Evolutionary conservation across 53 echinoderm and acorn worm genomes (phyloP).

Genomic region (Arbacia lixula): DNA sequence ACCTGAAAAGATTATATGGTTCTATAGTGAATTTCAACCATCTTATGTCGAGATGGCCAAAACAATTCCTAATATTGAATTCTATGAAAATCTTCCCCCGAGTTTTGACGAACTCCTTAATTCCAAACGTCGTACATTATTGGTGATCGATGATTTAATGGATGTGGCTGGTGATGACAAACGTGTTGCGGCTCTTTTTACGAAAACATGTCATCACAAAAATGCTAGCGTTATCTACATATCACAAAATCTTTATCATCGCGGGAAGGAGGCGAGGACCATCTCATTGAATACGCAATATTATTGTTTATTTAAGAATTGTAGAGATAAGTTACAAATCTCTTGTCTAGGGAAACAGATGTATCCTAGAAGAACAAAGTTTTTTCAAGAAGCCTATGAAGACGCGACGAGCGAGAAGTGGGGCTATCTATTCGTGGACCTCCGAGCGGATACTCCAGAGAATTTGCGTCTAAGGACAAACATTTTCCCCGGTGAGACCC

Average conservation of each 20-base stretch:
- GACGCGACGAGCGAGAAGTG: conserved; percentile 49
- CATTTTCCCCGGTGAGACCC: conserved; percentile 50
- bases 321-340: conserved; percentile 45
- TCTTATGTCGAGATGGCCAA: conserved; percentile 18
- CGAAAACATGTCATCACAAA: conserved; percentile 66
- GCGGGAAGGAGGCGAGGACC: conserved; percentile 55
- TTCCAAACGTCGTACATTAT: background rate
- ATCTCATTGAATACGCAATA: conserved; percentile 60
- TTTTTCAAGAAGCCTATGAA: conserved; percentile 35
- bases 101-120: conserved; percentile 35
- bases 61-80: conserved; percentile 36
- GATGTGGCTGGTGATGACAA: conserved; percentile 22
- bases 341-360: conserved; percentile 36
- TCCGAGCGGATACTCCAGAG: conserved; percentile 54
- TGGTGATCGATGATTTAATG: conserved; percentile 71
- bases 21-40: conserved; percentile 68
- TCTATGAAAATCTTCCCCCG: conserved; percentile 64
- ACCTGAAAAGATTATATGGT: conserved; percentile 66
- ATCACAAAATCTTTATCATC: conserved; percentile 59
- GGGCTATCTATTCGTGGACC: conserved; percentile 56
- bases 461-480: conserved; percentile 55
- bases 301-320: conserved; percentile 53
- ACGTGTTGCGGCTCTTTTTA: conserved; percentile 47
- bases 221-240: conserved; percentile 61
- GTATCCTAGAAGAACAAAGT: conserved; percentile 43